Percentiles rank a stretch among this genome's conserved stretches.
Conservation (phyloP, 2,797 vertebrate genomes). For the Podarcis siculus region DNA sequence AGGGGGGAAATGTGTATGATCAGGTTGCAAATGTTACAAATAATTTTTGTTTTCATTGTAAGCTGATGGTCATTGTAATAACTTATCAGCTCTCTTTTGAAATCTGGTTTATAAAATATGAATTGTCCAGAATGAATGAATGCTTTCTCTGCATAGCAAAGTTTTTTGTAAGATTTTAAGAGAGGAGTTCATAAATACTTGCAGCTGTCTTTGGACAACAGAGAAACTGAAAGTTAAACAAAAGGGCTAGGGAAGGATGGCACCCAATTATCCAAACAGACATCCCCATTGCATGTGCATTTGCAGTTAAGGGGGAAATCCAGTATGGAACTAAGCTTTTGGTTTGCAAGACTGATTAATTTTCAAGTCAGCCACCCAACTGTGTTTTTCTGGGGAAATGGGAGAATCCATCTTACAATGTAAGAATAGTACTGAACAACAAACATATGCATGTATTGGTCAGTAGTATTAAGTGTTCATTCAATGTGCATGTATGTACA, state of each 20-base stretch:
- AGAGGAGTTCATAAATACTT: slow-evolving; percentile 4
- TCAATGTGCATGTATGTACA: background rate
- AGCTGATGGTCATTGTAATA: background rate
- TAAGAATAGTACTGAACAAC: background rate
- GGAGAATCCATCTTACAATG: background rate
- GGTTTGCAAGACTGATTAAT: background rate
- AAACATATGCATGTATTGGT: background rate
- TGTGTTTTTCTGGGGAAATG: background rate
- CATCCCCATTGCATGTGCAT: background rate
- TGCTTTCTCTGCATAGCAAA: background rate
- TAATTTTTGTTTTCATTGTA: slow-evolving; percentile 34
- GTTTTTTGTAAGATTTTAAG: slow-evolving; percentile 1
- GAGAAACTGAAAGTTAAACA: slow-evolving; percentile 2
- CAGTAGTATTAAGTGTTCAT: background rate
- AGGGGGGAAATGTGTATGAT: background rate
- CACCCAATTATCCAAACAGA: background rate
- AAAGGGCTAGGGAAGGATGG: background rate
- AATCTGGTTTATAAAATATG: slow-evolving; percentile 17
- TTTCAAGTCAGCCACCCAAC: background rate
- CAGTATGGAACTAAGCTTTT: background rate
- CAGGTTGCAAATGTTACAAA: slow-evolving; percentile 14
- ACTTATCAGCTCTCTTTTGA: slow-evolving; percentile 15
- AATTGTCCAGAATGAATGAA: slow-evolving; percentile 16
- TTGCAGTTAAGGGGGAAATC: background rate
- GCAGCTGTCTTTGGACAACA: background rate